Percentiles rank a stretch among this genome's conserved stretches.
Conservation (phyloP, 2,888 invertebrate species). For the Leptothorax acervorum region DNA sequence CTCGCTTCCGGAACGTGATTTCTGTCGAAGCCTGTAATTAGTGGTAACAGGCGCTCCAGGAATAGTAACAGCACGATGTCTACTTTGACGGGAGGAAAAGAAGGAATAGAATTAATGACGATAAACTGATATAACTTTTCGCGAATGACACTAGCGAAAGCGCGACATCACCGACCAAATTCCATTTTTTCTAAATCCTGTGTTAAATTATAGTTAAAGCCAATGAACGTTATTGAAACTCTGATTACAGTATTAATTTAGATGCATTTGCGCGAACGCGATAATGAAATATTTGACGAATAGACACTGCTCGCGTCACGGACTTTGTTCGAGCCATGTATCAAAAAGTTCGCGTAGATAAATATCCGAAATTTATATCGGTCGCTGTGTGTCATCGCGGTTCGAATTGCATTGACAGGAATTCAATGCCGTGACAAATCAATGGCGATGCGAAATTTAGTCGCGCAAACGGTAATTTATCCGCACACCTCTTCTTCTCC, state of each 20-base stretch:
- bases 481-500: not conserved
- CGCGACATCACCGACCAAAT: conserved; percentile 29
- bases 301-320: not conserved
- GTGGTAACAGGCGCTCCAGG: conserved; percentile 70
- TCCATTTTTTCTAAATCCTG: not conserved
- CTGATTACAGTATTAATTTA: not conserved
- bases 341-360: conserved; percentile 60
- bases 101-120: conserved; percentile 56
- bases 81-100: conserved; percentile 21
- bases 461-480: conserved; percentile 54
- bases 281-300: not conserved
- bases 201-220: not conserved
- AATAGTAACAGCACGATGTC: conserved; percentile 68
- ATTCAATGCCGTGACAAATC: conserved; percentile 60
- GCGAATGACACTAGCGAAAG: not conserved
- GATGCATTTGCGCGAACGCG: not conserved
- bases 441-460: conserved; percentile 63
- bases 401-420: conserved; percentile 35
- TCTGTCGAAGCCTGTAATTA: conserved; percentile 77
- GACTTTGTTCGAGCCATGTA: conserved; percentile 49
- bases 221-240: not conserved
- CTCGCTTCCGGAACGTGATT: conserved; percentile 79
- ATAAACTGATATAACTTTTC: conserved; percentile 64
- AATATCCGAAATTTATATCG: conserved; percentile 64
- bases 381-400: conserved; percentile 47